These are phyloP conservation scores for Ispidina lecontei DNA, from an alignment of 2,797 vertebrate species.

Conservation along the genomic window DNA sequence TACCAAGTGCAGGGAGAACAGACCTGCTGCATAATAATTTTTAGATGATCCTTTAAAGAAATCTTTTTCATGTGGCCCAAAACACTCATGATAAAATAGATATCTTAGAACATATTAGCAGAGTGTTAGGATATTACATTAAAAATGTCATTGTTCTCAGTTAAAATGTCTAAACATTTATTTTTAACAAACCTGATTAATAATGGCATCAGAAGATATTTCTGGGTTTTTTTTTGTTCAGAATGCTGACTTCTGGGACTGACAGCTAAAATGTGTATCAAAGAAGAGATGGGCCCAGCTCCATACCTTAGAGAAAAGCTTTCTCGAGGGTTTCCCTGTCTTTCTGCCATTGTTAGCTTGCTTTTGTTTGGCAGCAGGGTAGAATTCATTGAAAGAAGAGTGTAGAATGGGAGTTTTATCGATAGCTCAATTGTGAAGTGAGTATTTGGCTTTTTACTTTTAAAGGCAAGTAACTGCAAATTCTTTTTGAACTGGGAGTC, in stretches of 20 bases:
- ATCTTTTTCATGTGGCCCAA: neutral
- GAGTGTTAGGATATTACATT: neutral
- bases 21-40: slow-evolving; percentile 30
- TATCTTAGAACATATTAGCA: slow-evolving; percentile 19
- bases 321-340: neutral
- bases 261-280: neutral
- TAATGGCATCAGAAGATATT: neutral
- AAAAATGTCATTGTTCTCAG: slow-evolving; percentile 26
- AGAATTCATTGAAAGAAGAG: neutral
- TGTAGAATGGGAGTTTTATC: neutral
- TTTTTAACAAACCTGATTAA: slow-evolving; percentile 16
- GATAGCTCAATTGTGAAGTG: neutral
- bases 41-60: neutral
- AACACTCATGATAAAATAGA: neutral
- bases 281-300: neutral
- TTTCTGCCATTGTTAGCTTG: rapidly evolving
- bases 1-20: slow-evolving; percentile 18
- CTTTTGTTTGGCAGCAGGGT: neutral
- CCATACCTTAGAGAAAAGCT: neutral
- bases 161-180: slow-evolving; percentile 11
- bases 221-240: neutral
- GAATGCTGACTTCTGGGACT: neutral
- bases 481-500: neutral
- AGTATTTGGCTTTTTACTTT: neutral
- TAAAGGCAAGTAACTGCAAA: neutral